Conservation (phyloP, 2,113 vertebrate species). For the Amphiprion ocellaris region DNA sequence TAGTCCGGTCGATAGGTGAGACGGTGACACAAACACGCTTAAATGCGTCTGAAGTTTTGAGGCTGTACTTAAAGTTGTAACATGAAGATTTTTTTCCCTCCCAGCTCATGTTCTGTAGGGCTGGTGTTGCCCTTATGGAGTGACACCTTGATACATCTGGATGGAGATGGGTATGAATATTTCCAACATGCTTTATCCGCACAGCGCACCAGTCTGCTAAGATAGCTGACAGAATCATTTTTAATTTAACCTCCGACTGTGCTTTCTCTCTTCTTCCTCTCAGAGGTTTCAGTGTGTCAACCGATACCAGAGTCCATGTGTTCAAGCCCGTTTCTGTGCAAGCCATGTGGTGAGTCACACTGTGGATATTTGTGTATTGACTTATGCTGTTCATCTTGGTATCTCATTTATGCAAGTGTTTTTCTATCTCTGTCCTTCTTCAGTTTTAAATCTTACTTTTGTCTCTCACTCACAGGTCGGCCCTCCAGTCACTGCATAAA, state of each 20-base stretch:
- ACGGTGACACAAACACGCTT: neutral
- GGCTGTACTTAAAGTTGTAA: slow-evolving; percentile 1
- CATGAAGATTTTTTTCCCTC: slow-evolving; percentile 30
- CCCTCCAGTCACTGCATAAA: slow-evolving; percentile 96
- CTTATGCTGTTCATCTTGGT: neutral
- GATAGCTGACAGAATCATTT: neutral
- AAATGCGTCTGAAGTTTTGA: neutral
- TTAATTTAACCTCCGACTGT: neutral
- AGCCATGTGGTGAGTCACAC: slow-evolving; percentile 95
- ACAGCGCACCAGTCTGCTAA: neutral
- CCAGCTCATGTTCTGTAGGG: slow-evolving; percentile 93
- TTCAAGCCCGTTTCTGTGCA: slow-evolving; percentile 99
- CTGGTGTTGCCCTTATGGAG: slow-evolving; percentile 98
- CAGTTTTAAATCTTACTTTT: neutral
- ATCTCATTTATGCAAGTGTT: neutral
- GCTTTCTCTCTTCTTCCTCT: slow-evolving; percentile 32
- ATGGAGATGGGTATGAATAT: slow-evolving; percentile 94
- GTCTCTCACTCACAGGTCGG: slow-evolving; percentile 86
- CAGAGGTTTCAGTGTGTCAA: slow-evolving; percentile 97
- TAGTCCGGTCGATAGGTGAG: slow-evolving; percentile 92
- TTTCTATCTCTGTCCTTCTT: neutral
- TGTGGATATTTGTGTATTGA: neutral
- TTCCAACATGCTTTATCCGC: neutral
- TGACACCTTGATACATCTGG: slow-evolving; percentile 97
- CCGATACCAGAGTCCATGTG: slow-evolving; percentile 93